These are phyloP conservation scores for Crax fasciolata DNA, from an alignment of 2,797 vertebrate species.

Conservation along the genomic window DNA sequence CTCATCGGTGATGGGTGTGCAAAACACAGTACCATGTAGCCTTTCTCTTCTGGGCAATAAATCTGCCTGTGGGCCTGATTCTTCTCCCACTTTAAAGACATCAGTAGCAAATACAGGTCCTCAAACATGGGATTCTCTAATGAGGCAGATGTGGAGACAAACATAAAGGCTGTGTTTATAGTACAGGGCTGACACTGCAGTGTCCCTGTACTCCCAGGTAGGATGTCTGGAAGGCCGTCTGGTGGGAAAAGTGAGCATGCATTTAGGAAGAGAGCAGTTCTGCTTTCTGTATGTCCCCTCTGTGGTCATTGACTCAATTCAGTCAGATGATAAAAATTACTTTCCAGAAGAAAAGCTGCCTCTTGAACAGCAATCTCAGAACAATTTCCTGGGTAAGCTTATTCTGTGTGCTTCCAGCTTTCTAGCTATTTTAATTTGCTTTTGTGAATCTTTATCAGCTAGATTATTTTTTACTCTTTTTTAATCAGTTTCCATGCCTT, in stretches of 20 bases:
- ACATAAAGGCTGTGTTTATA: background rate
- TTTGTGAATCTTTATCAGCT: background rate
- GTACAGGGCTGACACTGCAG: background rate
- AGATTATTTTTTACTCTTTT: background rate
- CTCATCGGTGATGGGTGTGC: too few species aligned
- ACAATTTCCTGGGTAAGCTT: background rate
- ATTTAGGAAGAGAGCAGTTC: background rate
- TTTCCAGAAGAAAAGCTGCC: background rate
- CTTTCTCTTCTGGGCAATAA: background rate
- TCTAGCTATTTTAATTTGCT: background rate
- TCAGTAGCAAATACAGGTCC: background rate
- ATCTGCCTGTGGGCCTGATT: background rate
- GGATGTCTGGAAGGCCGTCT: background rate
- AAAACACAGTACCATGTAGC: accelerated
- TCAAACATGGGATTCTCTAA: background rate
- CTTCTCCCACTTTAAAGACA: background rate
- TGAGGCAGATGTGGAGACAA: background rate
- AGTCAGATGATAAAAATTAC: background rate
- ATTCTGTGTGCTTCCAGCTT: background rate
- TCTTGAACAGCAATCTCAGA: background rate
- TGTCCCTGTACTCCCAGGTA: background rate
- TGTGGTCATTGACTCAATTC: background rate
- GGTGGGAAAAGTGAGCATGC: background rate
- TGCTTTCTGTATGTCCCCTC: background rate
- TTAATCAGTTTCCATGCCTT: background rate